Evolutionary conservation across 2,113 vertebrate species (phyloP), one percentile per base, ranked within the genome.

Genomic region (Pelodiscus sinensis): DNA sequence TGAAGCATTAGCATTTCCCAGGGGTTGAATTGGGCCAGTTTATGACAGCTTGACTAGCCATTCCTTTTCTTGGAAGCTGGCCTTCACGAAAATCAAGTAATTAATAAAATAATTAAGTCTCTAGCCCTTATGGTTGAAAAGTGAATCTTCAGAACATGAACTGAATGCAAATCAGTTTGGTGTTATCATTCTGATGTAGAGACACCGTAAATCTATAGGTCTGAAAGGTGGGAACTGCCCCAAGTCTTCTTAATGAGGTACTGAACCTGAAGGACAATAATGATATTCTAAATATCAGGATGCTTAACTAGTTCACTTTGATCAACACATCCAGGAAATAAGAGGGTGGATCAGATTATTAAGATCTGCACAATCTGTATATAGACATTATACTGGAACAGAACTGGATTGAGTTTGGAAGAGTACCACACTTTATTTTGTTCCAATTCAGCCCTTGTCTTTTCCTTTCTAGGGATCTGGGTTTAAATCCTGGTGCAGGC

Each of bases 201-300:
- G 84, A 68, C 0, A 7, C 1, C 25, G 0, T 1, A 73, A 75
- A 84, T 82, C 12, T 3, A 2, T 4, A 27, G 38, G 81, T 86
- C 65, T 0, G 2, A 79, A 86, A 24, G 6, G n/a, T 0, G 1
- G 35, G 50, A 58, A 12, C 50, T 27, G 19, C 56, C 56, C 44
- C 79, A 11, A 13, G 21, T 18, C 16, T 52, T 52, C 11, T 50
- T 38, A 77, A 25, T 24, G 22, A 25, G 73, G 22, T 77, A 14
- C 38, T 77, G 73, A 77, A 77, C 24, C 22, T 77, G 73, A 77
- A 77, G 22, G 22, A 38, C 14, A 25, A 77, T 44, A 38, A 56
- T 82, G 9, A 71, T 35, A 35, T 71, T 35, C 9, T 71, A 52
- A 25, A 14, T 56, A 2, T 1, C 79, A 16, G 1, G 79, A 68